Conservation (phyloP, 2,888 invertebrate genomes). For the Limnephilus auricula region DNA sequence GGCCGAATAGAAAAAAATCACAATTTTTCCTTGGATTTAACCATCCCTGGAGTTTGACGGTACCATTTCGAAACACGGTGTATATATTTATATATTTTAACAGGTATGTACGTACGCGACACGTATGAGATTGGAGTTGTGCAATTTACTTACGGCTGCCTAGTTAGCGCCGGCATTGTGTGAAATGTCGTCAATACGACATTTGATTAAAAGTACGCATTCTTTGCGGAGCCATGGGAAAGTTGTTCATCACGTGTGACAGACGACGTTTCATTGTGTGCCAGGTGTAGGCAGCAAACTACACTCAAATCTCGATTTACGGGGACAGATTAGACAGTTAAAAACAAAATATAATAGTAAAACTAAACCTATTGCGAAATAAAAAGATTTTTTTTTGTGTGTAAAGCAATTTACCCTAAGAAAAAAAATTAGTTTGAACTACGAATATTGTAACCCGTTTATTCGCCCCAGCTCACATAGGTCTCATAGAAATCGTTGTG, state of each 20-base stretch:
- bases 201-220: constrained; percentile 32
- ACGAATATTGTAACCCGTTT: too few species aligned
- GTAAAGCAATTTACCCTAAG: too few species aligned
- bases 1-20: too few species aligned
- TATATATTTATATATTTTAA: neutral
- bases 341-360: too few species aligned
- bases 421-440: too few species aligned
- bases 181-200: neutral
- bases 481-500: too few species aligned
- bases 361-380: too few species aligned
- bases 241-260: neutral
- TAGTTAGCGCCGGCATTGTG: neutral
- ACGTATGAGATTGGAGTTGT: neutral
- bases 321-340: neutral
- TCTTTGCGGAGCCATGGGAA: constrained; percentile 4
- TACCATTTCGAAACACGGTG: neutral
- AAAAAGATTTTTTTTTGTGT: too few species aligned
- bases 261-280: neutral
- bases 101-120: too few species aligned
- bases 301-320: neutral
- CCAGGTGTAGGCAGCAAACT: neutral
- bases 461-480: too few species aligned
- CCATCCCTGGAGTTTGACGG: too few species aligned
- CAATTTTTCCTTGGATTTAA: too few species aligned
- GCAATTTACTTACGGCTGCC: neutral